Evolutionary conservation across 2,113 vertebrate genomes (phyloP).

Genomic region (Anthoscopus minutus): DNA sequence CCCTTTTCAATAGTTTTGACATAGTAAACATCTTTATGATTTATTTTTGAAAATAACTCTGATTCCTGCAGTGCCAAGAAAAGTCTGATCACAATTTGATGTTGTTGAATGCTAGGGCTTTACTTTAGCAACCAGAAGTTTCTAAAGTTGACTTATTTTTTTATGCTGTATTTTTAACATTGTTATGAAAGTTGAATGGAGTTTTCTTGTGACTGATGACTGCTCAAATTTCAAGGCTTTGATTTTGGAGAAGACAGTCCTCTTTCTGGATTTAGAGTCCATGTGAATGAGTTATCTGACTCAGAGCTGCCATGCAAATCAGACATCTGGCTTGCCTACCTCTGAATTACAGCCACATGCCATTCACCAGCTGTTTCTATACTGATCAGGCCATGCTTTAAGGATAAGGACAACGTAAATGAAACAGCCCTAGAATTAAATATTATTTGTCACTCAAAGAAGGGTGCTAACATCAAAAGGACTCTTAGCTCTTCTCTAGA

Average conservation of each 20-base stretch:
- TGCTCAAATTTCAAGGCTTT: background rate
- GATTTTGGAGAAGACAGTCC: background rate
- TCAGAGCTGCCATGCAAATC: background rate
- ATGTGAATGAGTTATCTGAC: background rate
- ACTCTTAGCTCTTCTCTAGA: background rate
- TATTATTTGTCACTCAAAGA: background rate
- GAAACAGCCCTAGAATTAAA: background rate
- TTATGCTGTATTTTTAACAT: background rate
- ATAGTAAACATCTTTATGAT: background rate
- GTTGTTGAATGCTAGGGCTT: background rate
- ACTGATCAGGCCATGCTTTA: background rate
- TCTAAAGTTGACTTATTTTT: background rate
- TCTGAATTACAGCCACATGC: background rate
- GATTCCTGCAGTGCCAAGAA: background rate
- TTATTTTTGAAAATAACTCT: background rate
- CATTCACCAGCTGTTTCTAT: background rate
- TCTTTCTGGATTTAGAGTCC: background rate
- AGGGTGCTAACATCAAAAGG: background rate
- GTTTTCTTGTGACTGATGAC: background rate
- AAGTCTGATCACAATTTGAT: background rate
- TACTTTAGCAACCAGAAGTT: background rate
- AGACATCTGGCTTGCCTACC: background rate
- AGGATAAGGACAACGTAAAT: background rate
- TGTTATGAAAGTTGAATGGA: background rate
- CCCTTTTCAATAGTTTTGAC: background rate